Conservation (phyloP, 2,797 vertebrate genomes). For the Zenarchopterus dispar region DNA sequence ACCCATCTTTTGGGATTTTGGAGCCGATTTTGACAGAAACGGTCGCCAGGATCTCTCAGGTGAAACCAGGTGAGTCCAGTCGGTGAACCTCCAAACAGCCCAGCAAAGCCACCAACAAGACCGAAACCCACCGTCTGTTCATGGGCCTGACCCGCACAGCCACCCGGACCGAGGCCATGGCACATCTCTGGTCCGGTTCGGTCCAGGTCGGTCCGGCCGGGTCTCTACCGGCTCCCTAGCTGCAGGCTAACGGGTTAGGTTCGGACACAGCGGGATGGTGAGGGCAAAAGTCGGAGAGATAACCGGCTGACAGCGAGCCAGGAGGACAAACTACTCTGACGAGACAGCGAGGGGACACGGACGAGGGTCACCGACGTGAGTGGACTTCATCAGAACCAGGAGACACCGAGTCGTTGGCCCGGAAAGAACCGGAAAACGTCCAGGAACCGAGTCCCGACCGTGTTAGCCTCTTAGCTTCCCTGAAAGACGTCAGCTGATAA, state of each 20-base stretch:
- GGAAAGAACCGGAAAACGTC: constrained; percentile 7
- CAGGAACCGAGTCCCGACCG: background rate
- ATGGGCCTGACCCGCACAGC: constrained; percentile 94
- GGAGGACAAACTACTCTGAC: too few species aligned
- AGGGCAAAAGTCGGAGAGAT: constrained; percentile 42
- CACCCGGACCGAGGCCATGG: constrained; percentile 96
- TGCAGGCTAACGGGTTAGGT: constrained; percentile 24
- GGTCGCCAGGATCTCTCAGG: too few species aligned
- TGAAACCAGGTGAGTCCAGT: background rate
- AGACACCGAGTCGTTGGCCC: constrained; percentile 12
- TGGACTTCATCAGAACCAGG: constrained; percentile 7
- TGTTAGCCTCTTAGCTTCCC: constrained; percentile 32
- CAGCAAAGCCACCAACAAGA: background rate
- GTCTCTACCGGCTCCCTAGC: constrained; percentile 14
- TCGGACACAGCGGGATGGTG: background rate
- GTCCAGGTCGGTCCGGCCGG: background rate
- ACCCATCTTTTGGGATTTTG: too few species aligned
- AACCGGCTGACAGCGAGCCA: background rate
- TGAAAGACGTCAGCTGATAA: constrained; percentile 32
- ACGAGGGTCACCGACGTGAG: background rate
- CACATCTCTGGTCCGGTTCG: constrained; percentile 47
- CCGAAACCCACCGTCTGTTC: constrained; percentile 89
- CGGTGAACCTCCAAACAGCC: background rate
- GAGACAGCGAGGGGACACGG: too few species aligned
- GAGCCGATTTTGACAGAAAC: too few species aligned